Evolutionary conservation across 2,888 invertebrate species (phyloP), one percentile per base, ranked within the genome.

Genomic region (Lottia scabra): DNA sequence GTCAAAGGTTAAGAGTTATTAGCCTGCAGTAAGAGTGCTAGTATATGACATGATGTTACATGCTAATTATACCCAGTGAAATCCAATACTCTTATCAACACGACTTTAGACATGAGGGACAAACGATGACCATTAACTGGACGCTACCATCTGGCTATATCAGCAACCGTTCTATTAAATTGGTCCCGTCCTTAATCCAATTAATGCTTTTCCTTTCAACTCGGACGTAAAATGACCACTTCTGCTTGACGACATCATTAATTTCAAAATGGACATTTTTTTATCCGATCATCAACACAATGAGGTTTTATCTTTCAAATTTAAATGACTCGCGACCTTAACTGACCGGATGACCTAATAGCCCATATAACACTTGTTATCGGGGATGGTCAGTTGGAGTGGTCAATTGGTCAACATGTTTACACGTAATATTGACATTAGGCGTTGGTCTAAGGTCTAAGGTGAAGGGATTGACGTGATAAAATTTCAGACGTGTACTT

Each of bases 91-190:
- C 56, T 56, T 56, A 56, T 56, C 23, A 56, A 56, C 56, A 19
- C 56, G 56, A 23, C 23, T 56, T 56, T 23, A 23, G 56, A 56
- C 56, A 56, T 56, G 19, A 23, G 56, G 56, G 23, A 56, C 56
- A 56, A 56, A 56, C 56, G 56, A 23, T 23, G 23, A 56, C 56
- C 23, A 56, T 56, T 56, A 56, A 56, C 56, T 56, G 56, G 56
- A 56, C 56, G 19, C 23, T 23, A 23, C 56, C 56, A 56, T 56
- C 56, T 56, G 56, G 19, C 23, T 23, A 13, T 23, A 10, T 0
- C 2, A 23, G 23, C 56, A 56, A 23, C 2, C 56, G 10, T 23
- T 56, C 56, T 10, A 56, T 56, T 23, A 56, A 56, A 23, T 56
- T 56, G 19, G 12, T 13, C 13, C 56, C 23, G 19, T 56, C 13